Evolutionary conservation across 2,888 invertebrate species (phyloP), one percentile per base, ranked within the genome.

Genomic region (Nipponacmea schrenckii): DNA sequence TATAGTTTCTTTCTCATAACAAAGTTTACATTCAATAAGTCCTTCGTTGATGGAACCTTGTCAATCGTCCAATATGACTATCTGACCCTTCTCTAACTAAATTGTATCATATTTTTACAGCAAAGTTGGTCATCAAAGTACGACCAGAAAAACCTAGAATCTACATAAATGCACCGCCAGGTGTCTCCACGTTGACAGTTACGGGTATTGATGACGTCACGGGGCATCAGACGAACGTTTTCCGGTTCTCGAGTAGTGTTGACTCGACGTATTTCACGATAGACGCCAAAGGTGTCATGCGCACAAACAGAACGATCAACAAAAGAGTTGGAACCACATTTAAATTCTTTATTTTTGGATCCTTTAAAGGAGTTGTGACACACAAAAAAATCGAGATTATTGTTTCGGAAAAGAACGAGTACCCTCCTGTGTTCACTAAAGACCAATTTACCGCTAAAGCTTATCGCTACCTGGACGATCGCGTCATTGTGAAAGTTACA

Each of bases 61-160:
- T n/a, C n/a, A n/a, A n/a, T n/a, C n/a, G n/a, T n/a, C n/a, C n/a
- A n/a, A n/a, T n/a, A n/a, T n/a, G n/a, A n/a, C n/a, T n/a, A n/a
- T n/a, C n/a, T n/a, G n/a, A n/a, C n/a, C 46, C 48, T n/a, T 24
- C 64, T 64, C 45, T 45, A 26, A 27, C 63, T 62, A 8, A 44
- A 31, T n/a, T n/a, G n/a, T n/a, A 26, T n/a, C 63, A n/a, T 50
- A 7, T 20, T 50, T 17, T 64, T 45, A 45, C 70, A 77, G 76
- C 67, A 12, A 63, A 62, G 14, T 64, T 77, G 12, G 68, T 77
- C 26, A 64, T 81, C 39, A 69, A 64, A 12, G 79, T 83, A 1
- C 75, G 74, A 10, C 80, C 81, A 10, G 77, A 80, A 48, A 83
- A 83, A 10, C 82, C 81, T 12, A 62, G 80, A 3, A 77, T 84